Percentiles rank a stretch among this genome's conserved stretches.
These are phyloP conservation scores for Eucera pruinosa DNA, from an alignment of 2,888 invertebrate genomes.

Conservation along the genomic window DNA sequence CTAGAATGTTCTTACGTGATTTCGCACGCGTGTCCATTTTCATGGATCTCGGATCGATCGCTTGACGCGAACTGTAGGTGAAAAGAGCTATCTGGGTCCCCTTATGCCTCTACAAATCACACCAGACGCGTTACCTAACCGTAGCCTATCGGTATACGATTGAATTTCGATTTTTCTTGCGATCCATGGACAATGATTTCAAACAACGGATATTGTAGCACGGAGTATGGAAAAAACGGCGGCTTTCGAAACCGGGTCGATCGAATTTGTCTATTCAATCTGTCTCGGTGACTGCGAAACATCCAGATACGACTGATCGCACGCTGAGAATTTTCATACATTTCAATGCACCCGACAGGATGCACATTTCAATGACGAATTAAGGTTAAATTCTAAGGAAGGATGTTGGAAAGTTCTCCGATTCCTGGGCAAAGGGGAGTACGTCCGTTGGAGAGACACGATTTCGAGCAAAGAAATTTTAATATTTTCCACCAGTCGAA, in stretches of 20 bases:
- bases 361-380: conserved; percentile 53
- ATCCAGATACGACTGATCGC: conserved; percentile 12
- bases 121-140: conserved; percentile 55
- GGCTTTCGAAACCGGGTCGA: conserved; percentile 57
- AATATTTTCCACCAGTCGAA: background rate
- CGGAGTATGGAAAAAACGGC: conserved; percentile 9
- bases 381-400: conserved; percentile 42
- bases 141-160: conserved; percentile 54
- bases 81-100: conserved; percentile 6
- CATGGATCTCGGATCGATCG: background rate
- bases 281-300: conserved; percentile 22
- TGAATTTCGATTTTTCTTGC: conserved; percentile 62
- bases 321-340: conserved; percentile 37
- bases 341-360: conserved; percentile 49
- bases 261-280: conserved; percentile 56
- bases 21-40: no score
- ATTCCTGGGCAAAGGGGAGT: background rate
- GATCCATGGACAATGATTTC: conserved; percentile 25
- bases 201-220: conserved; percentile 9
- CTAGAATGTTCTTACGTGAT: background rate
- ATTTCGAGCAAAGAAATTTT: background rate
- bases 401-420: background rate
- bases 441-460: background rate
- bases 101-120: conserved; percentile 45
- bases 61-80: conserved; percentile 19